Base-by-base conservation (phyloP, 2,888 invertebrate genomes). In the Trissolcus japonicus region DNA sequence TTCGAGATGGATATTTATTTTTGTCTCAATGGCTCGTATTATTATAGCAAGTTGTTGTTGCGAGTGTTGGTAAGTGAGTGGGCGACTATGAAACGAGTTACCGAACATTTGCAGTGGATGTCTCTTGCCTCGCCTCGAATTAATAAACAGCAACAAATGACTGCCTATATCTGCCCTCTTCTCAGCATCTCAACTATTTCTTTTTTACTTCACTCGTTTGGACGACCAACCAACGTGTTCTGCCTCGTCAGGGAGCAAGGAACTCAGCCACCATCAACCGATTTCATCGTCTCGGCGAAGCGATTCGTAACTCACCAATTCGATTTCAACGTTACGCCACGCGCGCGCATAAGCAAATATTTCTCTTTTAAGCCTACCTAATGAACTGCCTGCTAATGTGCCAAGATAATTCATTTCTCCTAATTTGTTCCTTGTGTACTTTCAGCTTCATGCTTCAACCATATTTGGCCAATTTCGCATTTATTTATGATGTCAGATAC, bases 61-160 rank as follows among this genome's bases (percentile, higher is more conserved):
- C 69, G 79, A 76, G 76, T 76, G 74, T 74, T 78, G 40, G 76
- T 77, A 71, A 75, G 72, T 67, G 85, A 82, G 85, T 84, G 84
- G 85, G 86, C 76, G 80, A 79, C 76, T 74, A 76, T 82, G 84
- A 83, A 84, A 84, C 86, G 83, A 83, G 83, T 83, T 83, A 82
- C 82, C 83, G 83, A 85, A 83, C 80, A 81, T 82, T 82, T 81
- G 84, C 84, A 84, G 83, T 83, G 82, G 84, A 83, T 85, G 84
- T 84, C 83, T 86, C 84, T 85, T 84, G 85, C 83, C 85, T 85
- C 85, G 85, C 81, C 84, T 84, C 85, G 86, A 87, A 87, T 87
- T 87, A 86, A 87, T 87, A 86, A 87, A 86, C 86, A 86, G 84
- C 85, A 85, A 87, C 87, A 86, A 86, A 87, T 85, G 84, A 86